Conservation (phyloP, 2,888 invertebrate species). For the Tanytarsus gracilentus region DNA sequence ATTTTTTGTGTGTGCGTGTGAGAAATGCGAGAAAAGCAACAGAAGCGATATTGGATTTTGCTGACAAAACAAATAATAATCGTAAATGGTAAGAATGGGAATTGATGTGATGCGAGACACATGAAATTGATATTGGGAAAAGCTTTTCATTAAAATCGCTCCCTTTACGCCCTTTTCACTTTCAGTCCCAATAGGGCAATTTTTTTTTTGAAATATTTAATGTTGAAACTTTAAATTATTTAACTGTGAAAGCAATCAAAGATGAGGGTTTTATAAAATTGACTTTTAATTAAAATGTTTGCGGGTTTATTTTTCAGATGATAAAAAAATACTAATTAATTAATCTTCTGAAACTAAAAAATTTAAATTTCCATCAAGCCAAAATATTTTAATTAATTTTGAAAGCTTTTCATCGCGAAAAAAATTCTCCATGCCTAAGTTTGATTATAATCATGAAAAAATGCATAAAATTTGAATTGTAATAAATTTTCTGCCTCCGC, state of each 20-base stretch:
- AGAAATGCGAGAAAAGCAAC: conserved; percentile 2
- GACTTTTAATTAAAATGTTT: too few relatives aligned
- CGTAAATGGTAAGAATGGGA: conserved; percentile 14
- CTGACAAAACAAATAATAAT: conserved; percentile 23
- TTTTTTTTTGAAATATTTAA: neutral
- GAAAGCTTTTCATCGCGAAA: too few relatives aligned
- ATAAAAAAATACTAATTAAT: too few relatives aligned
- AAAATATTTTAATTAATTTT: too few relatives aligned
- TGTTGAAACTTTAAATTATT: too few relatives aligned
- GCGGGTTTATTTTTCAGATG: too few relatives aligned
- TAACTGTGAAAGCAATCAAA: neutral
- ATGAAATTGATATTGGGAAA: conserved; percentile 9
- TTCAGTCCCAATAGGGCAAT: neutral
- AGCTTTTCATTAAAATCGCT: conserved; percentile 9
- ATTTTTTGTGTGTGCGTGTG: neutral
- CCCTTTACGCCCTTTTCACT: too few relatives aligned
- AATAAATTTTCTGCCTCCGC: conserved; percentile 7
- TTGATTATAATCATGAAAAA: too few relatives aligned
- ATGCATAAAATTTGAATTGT: conserved; percentile 25
- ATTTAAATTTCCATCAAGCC: too few relatives aligned
- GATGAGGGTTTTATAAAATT: too few relatives aligned
- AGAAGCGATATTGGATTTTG: conserved; percentile 20
- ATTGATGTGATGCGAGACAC: conserved; percentile 5
- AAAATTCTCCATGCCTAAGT: too few relatives aligned
- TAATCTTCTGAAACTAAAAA: too few relatives aligned